Conservation (phyloP, 2,113 vertebrate genomes). For the Tonatia bakeri region DNA sequence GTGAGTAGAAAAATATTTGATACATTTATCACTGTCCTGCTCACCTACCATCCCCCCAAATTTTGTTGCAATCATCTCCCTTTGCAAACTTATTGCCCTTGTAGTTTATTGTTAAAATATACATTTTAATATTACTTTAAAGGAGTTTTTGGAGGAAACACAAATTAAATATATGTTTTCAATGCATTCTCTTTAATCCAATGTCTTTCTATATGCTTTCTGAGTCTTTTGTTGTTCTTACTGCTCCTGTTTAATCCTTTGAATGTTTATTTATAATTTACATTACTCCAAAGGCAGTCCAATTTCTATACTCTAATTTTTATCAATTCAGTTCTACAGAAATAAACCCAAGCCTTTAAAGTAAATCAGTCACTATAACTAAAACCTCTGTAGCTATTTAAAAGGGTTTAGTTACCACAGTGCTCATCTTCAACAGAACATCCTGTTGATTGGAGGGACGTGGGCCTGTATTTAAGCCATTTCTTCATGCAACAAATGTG, state of each 20-base stretch:
- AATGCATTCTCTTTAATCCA: neutral
- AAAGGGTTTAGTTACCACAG: conserved; percentile 66
- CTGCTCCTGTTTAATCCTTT: conserved; percentile 62
- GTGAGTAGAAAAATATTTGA: neutral
- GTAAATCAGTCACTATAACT: conserved; percentile 74
- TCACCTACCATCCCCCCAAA: neutral
- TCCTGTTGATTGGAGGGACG: conserved; percentile 67
- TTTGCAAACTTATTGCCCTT: neutral
- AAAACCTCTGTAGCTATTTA: conserved; percentile 68
- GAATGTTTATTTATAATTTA: conserved; percentile 81
- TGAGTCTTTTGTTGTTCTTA: neutral
- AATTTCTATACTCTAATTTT: conserved; percentile 74
- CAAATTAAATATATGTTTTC: neutral
- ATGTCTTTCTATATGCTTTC: neutral
- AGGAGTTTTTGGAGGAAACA: neutral
- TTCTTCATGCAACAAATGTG: conserved; percentile 72
- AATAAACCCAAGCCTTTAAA: conserved; percentile 80
- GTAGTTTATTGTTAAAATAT: neutral
- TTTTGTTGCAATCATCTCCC: neutral
- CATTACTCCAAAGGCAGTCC: conserved; percentile 77
- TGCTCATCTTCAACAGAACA: conserved; percentile 67
- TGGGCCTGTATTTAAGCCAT: conserved; percentile 67
- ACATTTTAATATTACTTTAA: neutral
- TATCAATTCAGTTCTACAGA: conserved; percentile 77
- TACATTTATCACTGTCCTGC: neutral